These are phyloP conservation scores for Dromas ardeola DNA, from an alignment of 2,113 vertebrate genomes.

Conservation along the genomic window DNA sequence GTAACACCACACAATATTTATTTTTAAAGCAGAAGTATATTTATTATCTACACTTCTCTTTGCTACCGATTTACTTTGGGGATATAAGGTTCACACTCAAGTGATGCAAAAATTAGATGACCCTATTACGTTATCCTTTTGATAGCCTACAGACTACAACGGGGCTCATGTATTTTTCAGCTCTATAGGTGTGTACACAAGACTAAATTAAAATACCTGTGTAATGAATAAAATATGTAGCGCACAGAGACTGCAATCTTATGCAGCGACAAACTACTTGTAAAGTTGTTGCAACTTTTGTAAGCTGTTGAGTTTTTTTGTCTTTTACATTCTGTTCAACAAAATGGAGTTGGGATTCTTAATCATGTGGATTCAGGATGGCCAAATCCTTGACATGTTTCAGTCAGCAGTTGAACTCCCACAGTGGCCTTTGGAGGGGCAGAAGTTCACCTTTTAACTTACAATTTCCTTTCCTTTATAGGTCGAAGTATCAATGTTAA, in stretches of 20 bases:
- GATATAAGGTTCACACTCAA: constrained; percentile 3
- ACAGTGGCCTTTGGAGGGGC: not conserved
- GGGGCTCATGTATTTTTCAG: not conserved
- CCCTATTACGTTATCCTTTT: not conserved
- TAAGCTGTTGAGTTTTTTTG: not conserved
- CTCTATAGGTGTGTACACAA: not conserved
- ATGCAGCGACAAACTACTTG: not conserved
- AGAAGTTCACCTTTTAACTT: not conserved
- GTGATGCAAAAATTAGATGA: not conserved
- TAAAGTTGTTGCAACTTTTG: not conserved
- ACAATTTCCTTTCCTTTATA: constrained; percentile 60
- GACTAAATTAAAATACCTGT: not conserved
- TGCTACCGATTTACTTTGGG: not conserved
- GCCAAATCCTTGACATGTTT: not conserved
- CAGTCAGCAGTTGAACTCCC: not conserved
- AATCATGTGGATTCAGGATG: not conserved
- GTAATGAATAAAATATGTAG: not conserved
- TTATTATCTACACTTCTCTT: constrained; percentile 13
- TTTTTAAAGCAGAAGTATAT: constrained; percentile 38
- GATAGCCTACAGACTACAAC: not conserved
- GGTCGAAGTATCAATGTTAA: constrained; percentile 94
- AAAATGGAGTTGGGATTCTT: not conserved
- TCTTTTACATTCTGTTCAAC: not conserved
- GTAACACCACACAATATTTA: constrained; percentile 30
- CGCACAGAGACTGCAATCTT: not conserved